Percentiles rank a stretch among this genome's conserved stretches.
phyloP scores from a whole-genome alignment of 1,140 invertebrate species.

The Diprion similis region DNA sequence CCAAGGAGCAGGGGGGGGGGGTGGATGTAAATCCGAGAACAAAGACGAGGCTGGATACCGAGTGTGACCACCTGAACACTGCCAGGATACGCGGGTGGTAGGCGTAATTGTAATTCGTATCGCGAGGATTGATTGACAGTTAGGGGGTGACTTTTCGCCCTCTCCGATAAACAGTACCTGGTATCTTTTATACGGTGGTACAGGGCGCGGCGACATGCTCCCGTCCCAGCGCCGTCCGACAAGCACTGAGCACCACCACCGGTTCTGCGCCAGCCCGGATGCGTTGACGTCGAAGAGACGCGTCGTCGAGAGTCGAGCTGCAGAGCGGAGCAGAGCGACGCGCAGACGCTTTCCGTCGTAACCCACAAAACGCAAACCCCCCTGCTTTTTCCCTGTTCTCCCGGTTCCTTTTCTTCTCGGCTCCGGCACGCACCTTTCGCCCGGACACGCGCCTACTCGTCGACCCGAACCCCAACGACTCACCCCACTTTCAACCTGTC shows the following conservation, averaged over 20 bases:
- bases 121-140: no score
- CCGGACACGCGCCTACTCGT: slow-evolving; percentile 16
- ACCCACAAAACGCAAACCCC: slow-evolving; percentile 32
- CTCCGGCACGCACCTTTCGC: not conserved
- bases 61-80: no score
- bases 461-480: slow-evolving; percentile 16
- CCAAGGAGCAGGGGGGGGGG: no score
- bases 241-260: slow-evolving; percentile 49
- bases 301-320: slow-evolving; percentile 24
- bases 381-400: not conserved
- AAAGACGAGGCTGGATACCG: no score
- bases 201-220: slow-evolving; percentile 59
- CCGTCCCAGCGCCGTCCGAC: slow-evolving; percentile 58
- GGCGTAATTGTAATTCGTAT: no score
- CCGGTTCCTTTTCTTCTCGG: not conserved
- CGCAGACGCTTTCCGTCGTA: slow-evolving; percentile 21
- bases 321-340: not conserved
- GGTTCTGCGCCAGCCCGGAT: slow-evolving; percentile 49
- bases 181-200: slow-evolving; percentile 50
- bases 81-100: no score
- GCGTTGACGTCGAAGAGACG: slow-evolving; percentile 58
- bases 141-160: no score
- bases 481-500: not conserved
- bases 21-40: no score
- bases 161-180: slow-evolving; percentile 44